Evolutionary conservation across 2,797 vertebrate genomes (phyloP).

Genomic region (Synaphobranchus kaupii): DNA sequence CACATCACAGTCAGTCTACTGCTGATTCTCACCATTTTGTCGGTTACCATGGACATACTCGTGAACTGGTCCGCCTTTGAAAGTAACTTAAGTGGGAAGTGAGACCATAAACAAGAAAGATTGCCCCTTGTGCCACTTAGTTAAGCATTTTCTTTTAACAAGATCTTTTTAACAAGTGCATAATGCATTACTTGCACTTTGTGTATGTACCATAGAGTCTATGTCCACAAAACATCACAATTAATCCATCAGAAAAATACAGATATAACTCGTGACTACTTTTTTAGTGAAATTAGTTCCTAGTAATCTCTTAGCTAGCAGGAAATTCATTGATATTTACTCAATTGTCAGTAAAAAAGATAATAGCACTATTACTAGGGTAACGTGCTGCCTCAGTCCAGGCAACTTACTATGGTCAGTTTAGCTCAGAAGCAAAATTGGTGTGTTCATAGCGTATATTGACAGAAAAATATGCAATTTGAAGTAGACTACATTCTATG

Average conservation of each 20-base stretch:
- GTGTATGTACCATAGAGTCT: not conserved
- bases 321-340: not conserved
- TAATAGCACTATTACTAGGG: not conserved
- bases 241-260: slow-evolving; percentile 5
- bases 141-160: slow-evolving; percentile 7
- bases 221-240: not conserved
- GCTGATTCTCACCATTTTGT: not conserved
- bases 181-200: slow-evolving; percentile 1
- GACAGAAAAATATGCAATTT: not conserved
- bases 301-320: not conserved
- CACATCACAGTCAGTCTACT: not conserved
- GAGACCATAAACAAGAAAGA: not conserved
- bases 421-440: not conserved
- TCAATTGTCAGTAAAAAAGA: not conserved
- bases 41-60: not conserved
- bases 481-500: no score
- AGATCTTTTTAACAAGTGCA: slow-evolving; percentile 4
- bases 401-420: not conserved
- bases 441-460: not conserved
- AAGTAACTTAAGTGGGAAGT: not conserved
- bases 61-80: not conserved
- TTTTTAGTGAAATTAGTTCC: not conserved
- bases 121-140: not conserved
- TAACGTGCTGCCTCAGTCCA: not conserved
- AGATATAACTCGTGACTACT: not conserved